Base-by-base conservation (phyloP, 2,113 vertebrate species). In the Pteropus alecto region DNA sequence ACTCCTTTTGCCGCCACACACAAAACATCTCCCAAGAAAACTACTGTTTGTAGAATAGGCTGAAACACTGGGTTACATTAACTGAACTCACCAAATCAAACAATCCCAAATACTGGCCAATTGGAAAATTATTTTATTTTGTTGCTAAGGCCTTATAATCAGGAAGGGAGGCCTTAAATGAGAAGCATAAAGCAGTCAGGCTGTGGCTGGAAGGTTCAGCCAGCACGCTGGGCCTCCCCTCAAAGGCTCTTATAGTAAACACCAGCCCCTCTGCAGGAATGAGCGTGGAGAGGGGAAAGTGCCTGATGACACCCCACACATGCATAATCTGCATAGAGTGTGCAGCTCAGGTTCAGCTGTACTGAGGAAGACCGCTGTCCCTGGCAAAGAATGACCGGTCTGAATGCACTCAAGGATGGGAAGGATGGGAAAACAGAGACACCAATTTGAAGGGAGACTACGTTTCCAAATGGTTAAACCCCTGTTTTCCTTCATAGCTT, bases 31-130 rank as follows among this genome's bases (percentile, higher is more conserved):
- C 22, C 33, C n/a, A 11, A 46, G 81, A 30, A 88, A 68, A 90
- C 30, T 54, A 41, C 70, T 70, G 9, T 30, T 74, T 30, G 19
- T 87, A 30, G 33, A 93, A 46, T 10, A 71, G 7, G 58, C 46
- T 46, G 60, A 82, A 94, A 61, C 6, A 33, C 38, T 26, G 33
- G 4, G 19, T 41, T 84, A 70, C 7, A 51, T 41, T 56, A 56
- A 56, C 68, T 82, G 71, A 96, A 81, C 5, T 94, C 51, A 35
- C 33, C 71, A 78, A 93, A 84, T 15, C 22, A 35, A 90, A 78
- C 19, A 35, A 82, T 22, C 33, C 33, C 51, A 90, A 92, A 60
- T 63, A n/a, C 19, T 67, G n/a, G 6, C 12, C 67, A 54, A 14
- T 5, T 58, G 18, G 11, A 89, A 85, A 24, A 85, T 15, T 73